A percentile compares a stretch with the other conserved stretches of the same genome.
Conservation (phyloP, 2,888 invertebrate species). For the Parasteatoda lunata region DNA sequence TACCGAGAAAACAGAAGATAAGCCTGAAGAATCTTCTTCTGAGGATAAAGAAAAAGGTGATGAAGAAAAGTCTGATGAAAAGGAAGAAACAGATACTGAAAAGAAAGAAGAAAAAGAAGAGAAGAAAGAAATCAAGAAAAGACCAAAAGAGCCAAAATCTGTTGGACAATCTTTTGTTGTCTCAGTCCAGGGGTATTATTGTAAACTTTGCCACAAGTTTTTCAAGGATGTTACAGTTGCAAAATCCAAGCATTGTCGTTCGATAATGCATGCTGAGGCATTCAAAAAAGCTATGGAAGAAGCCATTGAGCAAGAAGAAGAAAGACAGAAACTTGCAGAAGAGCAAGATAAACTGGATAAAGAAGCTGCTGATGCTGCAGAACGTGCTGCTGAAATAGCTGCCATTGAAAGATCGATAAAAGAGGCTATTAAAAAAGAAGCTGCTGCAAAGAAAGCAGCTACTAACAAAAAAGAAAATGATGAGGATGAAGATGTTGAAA, state of each 20-base stretch:
- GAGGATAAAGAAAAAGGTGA: conserved; percentile 46
- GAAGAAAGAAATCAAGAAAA: conserved; percentile 55
- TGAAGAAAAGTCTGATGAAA: conserved; percentile 24
- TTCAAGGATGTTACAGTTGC: conserved; percentile 63
- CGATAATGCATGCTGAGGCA: conserved; percentile 60
- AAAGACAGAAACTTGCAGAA: conserved; percentile 62
- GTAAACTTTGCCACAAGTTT: conserved; percentile 64
- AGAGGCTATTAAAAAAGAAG: conserved; percentile 52
- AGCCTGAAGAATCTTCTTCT: conserved; percentile 1
- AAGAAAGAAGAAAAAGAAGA: conserved; percentile 59
- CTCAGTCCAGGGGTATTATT: conserved; percentile 64
- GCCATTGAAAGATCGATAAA: conserved; percentile 56
- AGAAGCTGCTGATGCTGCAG: conserved; percentile 59
- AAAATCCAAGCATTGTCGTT: conserved; percentile 63
- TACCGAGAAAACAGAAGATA: conserved; percentile 4
- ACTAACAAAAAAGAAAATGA: conserved; percentile 41
- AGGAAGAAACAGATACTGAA: conserved; percentile 23
- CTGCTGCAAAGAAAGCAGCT: conserved; percentile 51
- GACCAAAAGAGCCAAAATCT: conserved; percentile 60
- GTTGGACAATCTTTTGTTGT: conserved; percentile 63
- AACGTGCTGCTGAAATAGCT: conserved; percentile 59
- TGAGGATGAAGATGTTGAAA: conserved; percentile 56
- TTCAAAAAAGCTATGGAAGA: conserved; percentile 64
- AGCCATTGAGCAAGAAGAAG: conserved; percentile 67
- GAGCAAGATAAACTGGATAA: conserved; percentile 62